Evolutionary conservation across 23 tunicate genomes (phyloP).

Genomic region (Halocynthia aurantium): DNA sequence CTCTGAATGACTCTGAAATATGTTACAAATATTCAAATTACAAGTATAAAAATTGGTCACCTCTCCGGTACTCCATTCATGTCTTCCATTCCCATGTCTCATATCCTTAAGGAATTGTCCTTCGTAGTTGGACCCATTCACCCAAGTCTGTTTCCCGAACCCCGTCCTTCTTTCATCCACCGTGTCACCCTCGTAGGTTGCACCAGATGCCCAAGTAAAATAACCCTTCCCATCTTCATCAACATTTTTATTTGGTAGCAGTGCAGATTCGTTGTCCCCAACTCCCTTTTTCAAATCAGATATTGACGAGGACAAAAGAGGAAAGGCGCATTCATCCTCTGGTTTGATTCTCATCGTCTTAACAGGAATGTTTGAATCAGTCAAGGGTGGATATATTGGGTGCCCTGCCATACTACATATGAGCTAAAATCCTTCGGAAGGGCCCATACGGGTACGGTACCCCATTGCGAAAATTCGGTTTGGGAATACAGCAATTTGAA

Average conservation of each 20-base stretch:
- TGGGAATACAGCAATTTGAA: too few species aligned
- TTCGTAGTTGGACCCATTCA: conserved; percentile 60
- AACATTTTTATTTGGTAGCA: not conserved
- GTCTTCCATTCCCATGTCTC: conserved; percentile 75
- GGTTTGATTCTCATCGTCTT: not conserved
- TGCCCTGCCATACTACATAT: not conserved
- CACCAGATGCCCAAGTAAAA: conserved; percentile 82
- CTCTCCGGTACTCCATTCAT: conserved; percentile 68
- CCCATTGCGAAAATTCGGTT: too few species aligned
- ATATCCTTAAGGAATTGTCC: conserved; percentile 76
- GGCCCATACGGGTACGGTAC: too few species aligned
- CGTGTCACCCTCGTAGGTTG: conserved; percentile 58
- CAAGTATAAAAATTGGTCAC: conserved; percentile 18
- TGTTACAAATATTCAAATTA: not conserved
- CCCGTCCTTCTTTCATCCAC: conserved; percentile 48
- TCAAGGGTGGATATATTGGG: conserved; percentile 1
- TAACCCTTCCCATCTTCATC: not conserved
- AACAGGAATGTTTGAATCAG: conserved; percentile 13
- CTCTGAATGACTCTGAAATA: not conserved
- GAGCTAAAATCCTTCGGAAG: not conserved
- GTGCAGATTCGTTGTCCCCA: not conserved
- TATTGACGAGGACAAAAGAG: conserved; percentile 3
- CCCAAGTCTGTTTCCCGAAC: conserved; percentile 74
- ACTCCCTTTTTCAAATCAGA: not conserved
- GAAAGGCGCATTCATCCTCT: not conserved